Evolutionary conservation across 2,888 invertebrate species (phyloP), one percentile per base, ranked within the genome.

Genomic region (Leucozona laternaria): DNA sequence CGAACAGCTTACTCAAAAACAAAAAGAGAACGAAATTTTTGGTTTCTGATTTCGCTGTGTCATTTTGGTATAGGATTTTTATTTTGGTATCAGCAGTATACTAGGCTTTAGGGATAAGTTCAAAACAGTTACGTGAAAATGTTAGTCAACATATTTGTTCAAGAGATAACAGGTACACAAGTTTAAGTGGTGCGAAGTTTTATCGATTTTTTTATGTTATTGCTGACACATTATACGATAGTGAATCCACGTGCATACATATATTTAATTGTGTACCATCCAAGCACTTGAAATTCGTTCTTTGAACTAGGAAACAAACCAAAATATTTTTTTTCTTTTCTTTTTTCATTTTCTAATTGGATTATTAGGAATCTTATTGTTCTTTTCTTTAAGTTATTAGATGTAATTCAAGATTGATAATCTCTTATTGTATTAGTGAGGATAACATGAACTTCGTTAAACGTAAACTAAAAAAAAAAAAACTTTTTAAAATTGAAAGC

Each of bases 271-370:
- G 17, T 13, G 25, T 48, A 72, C 2, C 40, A 15, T 43, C 8
- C n/a, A 70, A 55, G 15, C 43, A 50, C 37, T 48, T 43, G 43
- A 53, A 60, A 17, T 10, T 22, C 37, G 17, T 58, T 50, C 58
- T 66, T 72, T 71, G 50, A 66, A 75, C 73, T 53, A 53, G 68
- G 37, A 68, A 68, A 53, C n/a, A 37, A 68, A 53, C 4, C 4
- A 37, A 37, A 31, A 1, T 5, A 15, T 0, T 34, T 10, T 15
- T 22, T 2, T 22, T 37, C 25, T 11, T 31, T 1, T 13, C n/a
- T 20, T 43, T 4, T 20, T 37, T 53, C 2, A 11, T 25, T 22
- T 53, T 37, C 37, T 37, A 5, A 53, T 37, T 53, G 66, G n/a
- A 50, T 50, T 50, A 34, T 22, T 28, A 20, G 0, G 4, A 22